Evolutionary conservation across 2,113 vertebrate species (phyloP), one percentile per base, ranked within the genome.

Genomic region (Dasyornis broadbenti): DNA sequence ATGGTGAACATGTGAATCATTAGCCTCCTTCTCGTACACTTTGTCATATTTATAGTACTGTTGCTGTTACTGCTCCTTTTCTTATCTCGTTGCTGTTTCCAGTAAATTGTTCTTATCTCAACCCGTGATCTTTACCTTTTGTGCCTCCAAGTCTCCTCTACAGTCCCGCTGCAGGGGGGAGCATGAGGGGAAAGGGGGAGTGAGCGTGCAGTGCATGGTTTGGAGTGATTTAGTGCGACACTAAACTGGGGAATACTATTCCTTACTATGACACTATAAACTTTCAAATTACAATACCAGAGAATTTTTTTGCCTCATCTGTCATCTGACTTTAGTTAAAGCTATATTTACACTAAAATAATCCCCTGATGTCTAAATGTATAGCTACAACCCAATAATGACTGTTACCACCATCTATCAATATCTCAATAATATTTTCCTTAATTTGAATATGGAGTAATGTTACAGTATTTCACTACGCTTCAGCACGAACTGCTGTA

Each of bases 171-270:
- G 45, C 37, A 73, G 27, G 8, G 6, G 19, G 7, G 24, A 27
- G 12, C 2, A 15, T 22, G 22, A n/a, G 5, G 19, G 4, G n/a
- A 45, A 39, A 52, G 2, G 13, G 9, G 33, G 2, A 21, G 28
- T 28, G 60, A 81, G 15, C 5, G 10, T 59, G 28, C 15, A 44
- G 23, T 3, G 8, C 33, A 28, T 2, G 3, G 22, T 37, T 73
- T 81, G 52, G 37, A 72, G 33, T 44, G 33, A 44, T 65, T 65
- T 44, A 59, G 33, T 73, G 44, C 28, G 37, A n/a, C 19, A 39
- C 5, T 20, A 45, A 37, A 59, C 7, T 66, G 45, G 49, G 20
- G 23, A 66, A 53, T 39, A 45, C 11, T 28, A 20, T 31, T 82
- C 44, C 11, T 59, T 66, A 24, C 37, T 13, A n/a, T 13, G 10